phyloP scores from a whole-genome alignment of 2,113 vertebrate genomes.

The Tetrax tetrax region DNA sequence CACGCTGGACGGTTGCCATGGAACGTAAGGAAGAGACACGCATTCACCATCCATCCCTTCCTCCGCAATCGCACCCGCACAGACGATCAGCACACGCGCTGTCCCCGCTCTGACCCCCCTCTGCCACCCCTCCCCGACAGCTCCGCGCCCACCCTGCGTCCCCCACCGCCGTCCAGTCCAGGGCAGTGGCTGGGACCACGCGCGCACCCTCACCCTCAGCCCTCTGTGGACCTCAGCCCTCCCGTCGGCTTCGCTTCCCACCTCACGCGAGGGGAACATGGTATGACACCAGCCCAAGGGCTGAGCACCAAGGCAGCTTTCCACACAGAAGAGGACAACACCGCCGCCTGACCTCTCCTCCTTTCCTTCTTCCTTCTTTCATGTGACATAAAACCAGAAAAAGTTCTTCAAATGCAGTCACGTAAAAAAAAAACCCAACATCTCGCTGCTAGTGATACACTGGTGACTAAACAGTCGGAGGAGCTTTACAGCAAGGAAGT shows the following conservation, averaged over 20 bases:
- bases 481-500: not conserved
- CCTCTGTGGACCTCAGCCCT: not conserved
- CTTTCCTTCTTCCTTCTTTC: not conserved
- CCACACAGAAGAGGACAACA: not conserved
- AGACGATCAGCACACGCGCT: not conserved
- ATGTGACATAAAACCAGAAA: not conserved
- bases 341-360: not conserved
- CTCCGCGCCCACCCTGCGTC: not conserved
- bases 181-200: not conserved
- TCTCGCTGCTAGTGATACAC: not conserved
- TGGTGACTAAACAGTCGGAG: not conserved
- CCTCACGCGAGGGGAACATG: not conserved
- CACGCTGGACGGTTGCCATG: not conserved
- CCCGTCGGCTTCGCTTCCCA: not conserved
- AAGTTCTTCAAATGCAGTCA: not conserved
- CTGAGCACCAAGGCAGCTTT: not conserved
- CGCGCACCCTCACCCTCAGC: not conserved
- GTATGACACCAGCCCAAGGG: not conserved
- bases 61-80: not conserved
- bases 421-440: not conserved
- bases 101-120: not conserved
- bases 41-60: accelerated
- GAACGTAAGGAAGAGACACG: not conserved
- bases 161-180: accelerated
- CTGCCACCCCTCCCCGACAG: not conserved